Evolutionary conservation across 2,888 invertebrate genomes (phyloP).

Genomic region (Halictus quadricinctus): DNA sequence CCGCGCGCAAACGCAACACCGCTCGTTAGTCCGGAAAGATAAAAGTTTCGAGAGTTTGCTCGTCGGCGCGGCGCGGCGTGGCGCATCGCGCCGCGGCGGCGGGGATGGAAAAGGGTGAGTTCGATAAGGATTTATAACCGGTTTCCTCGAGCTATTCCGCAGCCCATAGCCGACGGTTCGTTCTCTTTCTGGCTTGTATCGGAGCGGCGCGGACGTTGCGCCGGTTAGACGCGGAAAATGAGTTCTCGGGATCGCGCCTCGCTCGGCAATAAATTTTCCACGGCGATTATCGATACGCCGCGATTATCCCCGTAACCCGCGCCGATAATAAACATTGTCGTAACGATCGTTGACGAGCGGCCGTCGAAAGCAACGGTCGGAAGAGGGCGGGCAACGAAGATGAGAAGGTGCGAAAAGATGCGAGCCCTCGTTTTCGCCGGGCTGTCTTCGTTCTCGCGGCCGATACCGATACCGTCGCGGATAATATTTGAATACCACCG

Average conservation of each 20-base stretch:
- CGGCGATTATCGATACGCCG: slow-evolving; percentile 62
- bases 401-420: background rate
- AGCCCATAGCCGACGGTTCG: background rate
- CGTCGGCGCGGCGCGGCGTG: background rate
- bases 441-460: background rate
- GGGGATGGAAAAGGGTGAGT: background rate
- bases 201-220: background rate
- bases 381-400: background rate
- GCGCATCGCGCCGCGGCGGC: background rate
- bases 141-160: background rate
- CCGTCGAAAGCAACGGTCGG: slow-evolving; percentile 30
- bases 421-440: background rate
- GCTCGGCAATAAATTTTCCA: slow-evolving; percentile 64
- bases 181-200: background rate
- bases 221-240: slow-evolving; percentile 59
- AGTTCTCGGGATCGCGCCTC: slow-evolving; percentile 60
- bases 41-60: background rate
- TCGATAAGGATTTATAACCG: slow-evolving; percentile 12
- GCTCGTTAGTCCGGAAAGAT: background rate
- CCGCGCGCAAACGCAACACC: background rate
- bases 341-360: slow-evolving; percentile 60
- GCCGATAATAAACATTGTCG: slow-evolving; percentile 60
- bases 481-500: slow-evolving; percentile 46
- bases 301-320: slow-evolving; percentile 56
- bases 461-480: slow-evolving; percentile 17